Evolutionary conservation across 2,113 vertebrate species (phyloP), one percentile per base, ranked within the genome.

Genomic region (Paradisaea rubra): DNA sequence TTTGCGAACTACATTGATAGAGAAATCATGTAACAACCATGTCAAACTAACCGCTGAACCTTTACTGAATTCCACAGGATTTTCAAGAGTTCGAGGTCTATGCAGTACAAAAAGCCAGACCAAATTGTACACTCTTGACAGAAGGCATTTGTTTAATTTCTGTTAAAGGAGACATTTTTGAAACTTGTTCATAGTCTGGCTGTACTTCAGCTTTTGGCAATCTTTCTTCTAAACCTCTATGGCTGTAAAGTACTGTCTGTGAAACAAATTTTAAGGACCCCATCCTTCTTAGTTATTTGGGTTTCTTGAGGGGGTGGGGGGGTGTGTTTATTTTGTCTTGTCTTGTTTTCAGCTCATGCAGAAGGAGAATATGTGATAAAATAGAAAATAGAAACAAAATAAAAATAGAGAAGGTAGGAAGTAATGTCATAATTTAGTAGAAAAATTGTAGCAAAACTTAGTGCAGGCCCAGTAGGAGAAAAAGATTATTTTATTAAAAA

Each of bases 241-340:
- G 15, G 8, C n/a, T 82, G 7, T 11, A n/a, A 91, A 74, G 21
- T 10, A 8, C 8, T 74, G 14, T 14, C 15, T 47, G 6, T 83
- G 41, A 88, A 81, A 72, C 2, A 60, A n/a, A 56, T 17, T 52
- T 74, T 47, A 57, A 12, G 3, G 22, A 52, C 1, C 0, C 3
- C 8, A 65, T 57, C 13, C 25, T 65, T 21, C 60, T 25, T 44
- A 8, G 7, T 20, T 52, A 23, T 49, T 61, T 47, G 8, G 7
- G 5, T 41, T 63, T 23, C 21, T 50, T 61, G 10, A 0, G 4
- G 0, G 0, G 4, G 10, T 0, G 4, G 0, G 0, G 4, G 4
- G 14, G 4, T 21, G 31, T n/a, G 10, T n/a, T 79, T 70, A 30
- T 7, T 73, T 57, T 47, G 2, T 18, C n/a, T n/a, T 56, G 5